phyloP scores from a whole-genome alignment of 2,113 vertebrate species.

The Ginglymostoma cirratum region DNA sequence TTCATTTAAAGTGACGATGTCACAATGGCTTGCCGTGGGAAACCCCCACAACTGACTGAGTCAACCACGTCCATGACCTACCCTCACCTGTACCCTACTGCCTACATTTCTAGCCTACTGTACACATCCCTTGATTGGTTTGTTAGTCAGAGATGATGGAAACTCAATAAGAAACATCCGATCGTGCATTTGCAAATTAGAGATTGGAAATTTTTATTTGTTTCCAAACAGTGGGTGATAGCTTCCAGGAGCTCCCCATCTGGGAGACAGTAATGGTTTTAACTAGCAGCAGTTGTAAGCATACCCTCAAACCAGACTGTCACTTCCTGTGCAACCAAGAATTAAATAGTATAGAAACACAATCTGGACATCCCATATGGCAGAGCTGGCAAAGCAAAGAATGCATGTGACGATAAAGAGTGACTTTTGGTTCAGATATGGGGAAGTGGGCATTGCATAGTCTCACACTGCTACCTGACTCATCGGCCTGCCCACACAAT shows the following conservation, averaged over 20 bases:
- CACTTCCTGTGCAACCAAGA: background rate
- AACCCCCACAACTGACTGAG: no score
- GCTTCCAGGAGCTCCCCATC: background rate
- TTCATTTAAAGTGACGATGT: no score
- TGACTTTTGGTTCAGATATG: background rate
- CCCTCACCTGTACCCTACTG: no score
- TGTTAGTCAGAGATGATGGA: background rate
- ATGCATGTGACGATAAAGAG: background rate
- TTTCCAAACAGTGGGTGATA: background rate
- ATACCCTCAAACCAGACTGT: background rate
- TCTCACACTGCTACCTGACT: background rate
- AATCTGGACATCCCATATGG: background rate
- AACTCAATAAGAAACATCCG: background rate
- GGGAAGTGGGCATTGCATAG: background rate
- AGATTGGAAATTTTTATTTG: background rate
- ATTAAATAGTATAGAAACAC: background rate
- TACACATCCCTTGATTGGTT: background rate
- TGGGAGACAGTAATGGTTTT: background rate
- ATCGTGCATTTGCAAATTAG: background rate
- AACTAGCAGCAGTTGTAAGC: background rate
- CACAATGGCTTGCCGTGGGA: no score
- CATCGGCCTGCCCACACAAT: no score
- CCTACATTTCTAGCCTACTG: no score
- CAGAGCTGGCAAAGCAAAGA: background rate
- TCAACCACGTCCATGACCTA: no score